These are phyloP conservation scores for Caenorhabditis sinica DNA, from an alignment of 2,888 invertebrate genomes.

Conservation along the genomic window DNA sequence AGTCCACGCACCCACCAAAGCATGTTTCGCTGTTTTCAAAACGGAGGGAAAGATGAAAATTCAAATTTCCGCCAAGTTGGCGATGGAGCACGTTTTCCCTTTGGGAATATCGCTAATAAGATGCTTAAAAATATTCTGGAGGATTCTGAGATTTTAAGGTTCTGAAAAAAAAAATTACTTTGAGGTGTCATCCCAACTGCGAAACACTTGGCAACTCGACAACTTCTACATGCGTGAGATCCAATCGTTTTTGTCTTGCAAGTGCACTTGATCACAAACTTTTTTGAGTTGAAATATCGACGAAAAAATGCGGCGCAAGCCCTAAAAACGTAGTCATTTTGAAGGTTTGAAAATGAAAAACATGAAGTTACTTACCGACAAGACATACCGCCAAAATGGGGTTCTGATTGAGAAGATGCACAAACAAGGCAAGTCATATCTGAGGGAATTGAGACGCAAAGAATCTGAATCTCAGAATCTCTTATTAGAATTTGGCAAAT, in stretches of 20 bases:
- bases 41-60: too few relatives aligned
- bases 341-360: not conserved
- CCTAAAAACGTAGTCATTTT: not conserved
- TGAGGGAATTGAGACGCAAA: too few relatives aligned
- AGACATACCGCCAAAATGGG: slow-evolving; percentile 39
- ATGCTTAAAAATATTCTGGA: too few relatives aligned
- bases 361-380: slow-evolving; percentile 1
- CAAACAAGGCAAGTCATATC: slow-evolving; percentile 7
- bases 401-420: not conserved
- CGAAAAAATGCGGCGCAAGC: slow-evolving; percentile 43
- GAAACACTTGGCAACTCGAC: slow-evolving; percentile 27
- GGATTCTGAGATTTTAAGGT: too few relatives aligned
- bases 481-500: too few relatives aligned
- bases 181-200: slow-evolving; percentile 5
- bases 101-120: too few relatives aligned
- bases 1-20: too few relatives aligned
- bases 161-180: slow-evolving; percentile 29
- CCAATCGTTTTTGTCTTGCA: not conserved
- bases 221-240: slow-evolving; percentile 33
- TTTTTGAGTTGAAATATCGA: slow-evolving; percentile 18
- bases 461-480: too few relatives aligned
- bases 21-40: too few relatives aligned
- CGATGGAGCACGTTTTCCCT: too few relatives aligned
- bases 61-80: too few relatives aligned
- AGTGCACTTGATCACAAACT: not conserved